Conservation (phyloP, 1,140 invertebrate species). For the Sesamia nonagrioides region DNA sequence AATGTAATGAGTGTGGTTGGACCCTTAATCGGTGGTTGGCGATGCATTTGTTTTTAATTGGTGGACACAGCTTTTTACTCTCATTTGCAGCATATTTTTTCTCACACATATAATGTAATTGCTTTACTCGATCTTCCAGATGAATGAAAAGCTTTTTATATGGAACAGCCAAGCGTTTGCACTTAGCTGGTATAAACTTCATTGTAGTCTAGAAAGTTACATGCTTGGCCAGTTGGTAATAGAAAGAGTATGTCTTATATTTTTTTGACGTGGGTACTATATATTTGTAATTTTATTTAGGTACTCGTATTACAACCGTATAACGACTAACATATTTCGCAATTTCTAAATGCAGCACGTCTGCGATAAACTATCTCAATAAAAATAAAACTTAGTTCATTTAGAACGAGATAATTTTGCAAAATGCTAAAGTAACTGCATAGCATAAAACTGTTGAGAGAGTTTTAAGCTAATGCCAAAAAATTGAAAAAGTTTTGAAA, state of each 20-base stretch:
- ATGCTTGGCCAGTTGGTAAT: not conserved
- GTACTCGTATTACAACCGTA: no score
- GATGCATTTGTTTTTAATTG: constrained; percentile 60
- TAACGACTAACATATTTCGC: no score
- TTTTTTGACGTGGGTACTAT: not conserved
- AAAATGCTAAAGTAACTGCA: not conserved
- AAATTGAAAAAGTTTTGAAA: constrained; percentile 5
- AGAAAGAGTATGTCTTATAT: not conserved
- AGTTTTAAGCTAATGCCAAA: not conserved
- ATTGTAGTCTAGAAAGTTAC: constrained; percentile 3
- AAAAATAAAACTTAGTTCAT: not conserved
- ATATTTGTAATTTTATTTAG: no score
- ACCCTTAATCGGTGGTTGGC: constrained; percentile 63
- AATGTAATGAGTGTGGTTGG: constrained; percentile 64
- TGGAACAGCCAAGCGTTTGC: not conserved
- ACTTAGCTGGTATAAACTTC: not conserved
- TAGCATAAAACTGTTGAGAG: not conserved
- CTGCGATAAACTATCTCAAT: not conserved
- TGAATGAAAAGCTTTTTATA: constrained; percentile 21
- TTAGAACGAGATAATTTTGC: not conserved
- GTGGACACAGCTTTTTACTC: constrained; percentile 43
- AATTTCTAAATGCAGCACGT: no score
- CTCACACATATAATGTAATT: not conserved
- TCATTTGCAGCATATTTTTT: constrained; percentile 25
- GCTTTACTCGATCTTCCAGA: not conserved